Percentiles rank a stretch among this genome's conserved stretches.
Conservation (phyloP, 1,140 invertebrate genomes). For the Oryctes rhinoceros region DNA sequence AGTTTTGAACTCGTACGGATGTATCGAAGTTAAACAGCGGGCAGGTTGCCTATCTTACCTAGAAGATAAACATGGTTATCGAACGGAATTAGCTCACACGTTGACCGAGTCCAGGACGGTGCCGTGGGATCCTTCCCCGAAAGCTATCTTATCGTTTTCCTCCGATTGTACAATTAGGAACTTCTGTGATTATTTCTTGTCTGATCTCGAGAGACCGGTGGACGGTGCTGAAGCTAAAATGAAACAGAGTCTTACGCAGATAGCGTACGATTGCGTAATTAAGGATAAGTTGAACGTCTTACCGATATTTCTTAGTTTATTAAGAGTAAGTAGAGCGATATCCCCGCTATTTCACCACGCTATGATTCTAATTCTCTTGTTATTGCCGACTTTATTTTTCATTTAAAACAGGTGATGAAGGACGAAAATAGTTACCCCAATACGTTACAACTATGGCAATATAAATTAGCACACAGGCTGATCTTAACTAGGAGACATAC, state of each 20-base stretch:
- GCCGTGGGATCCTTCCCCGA: conserved; percentile 71
- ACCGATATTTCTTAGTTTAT: conserved; percentile 75
- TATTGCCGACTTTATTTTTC: not conserved
- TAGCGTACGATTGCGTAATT: conserved; percentile 87
- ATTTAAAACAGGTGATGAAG: conserved; percentile 42
- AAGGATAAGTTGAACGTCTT: conserved; percentile 85
- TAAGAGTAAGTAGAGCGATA: conserved; percentile 68
- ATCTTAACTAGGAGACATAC: conserved; percentile 56
- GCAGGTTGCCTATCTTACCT: conserved; percentile 89
- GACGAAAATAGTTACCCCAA: conserved; percentile 62
- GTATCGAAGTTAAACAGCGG: conserved; percentile 86
- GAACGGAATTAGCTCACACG: conserved; percentile 82
- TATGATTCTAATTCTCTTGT: too few species aligned
- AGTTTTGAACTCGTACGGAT: conserved; percentile 67
- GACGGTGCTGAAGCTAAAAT: conserved; percentile 58
- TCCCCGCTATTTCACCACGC: too few species aligned
- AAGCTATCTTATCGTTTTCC: conserved; percentile 72
- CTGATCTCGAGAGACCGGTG: conserved; percentile 48
- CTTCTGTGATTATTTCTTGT: conserved; percentile 74
- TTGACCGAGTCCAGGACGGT: conserved; percentile 81
- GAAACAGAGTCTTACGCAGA: conserved; percentile 74
- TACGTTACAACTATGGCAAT: conserved; percentile 71
- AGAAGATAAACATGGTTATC: conserved; percentile 88
- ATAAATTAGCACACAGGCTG: conserved; percentile 68
- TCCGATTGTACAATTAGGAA: conserved; percentile 71